These are phyloP conservation scores for Colletes latitarsis DNA, from an alignment of 1,140 invertebrate species.

Conservation along the genomic window DNA sequence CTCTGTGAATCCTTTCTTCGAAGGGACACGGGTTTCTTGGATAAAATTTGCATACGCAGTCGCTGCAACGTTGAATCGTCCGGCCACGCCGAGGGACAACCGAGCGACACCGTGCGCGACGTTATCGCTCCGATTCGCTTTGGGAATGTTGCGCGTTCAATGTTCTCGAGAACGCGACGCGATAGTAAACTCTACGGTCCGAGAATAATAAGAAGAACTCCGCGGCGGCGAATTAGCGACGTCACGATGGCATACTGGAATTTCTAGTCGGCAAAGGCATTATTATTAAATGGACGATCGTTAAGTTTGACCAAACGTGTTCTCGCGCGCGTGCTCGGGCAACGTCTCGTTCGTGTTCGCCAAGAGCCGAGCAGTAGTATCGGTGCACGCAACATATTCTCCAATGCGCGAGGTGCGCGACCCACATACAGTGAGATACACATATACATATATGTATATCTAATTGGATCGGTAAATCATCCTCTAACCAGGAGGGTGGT, in stretches of 20 bases:
- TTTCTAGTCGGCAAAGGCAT: slow-evolving; percentile 53
- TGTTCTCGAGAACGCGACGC: not conserved
- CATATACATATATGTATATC: slow-evolving; percentile 54
- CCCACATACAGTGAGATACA: slow-evolving; percentile 15
- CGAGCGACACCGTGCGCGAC: not conserved
- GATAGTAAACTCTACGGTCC: too few species aligned
- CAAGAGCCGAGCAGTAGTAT: not conserved
- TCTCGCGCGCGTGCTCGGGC: slow-evolving; percentile 67
- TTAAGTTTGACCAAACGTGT: slow-evolving; percentile 81
- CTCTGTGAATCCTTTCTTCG: slow-evolving; percentile 41
- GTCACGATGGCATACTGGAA: slow-evolving; percentile 34
- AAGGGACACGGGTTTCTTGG: slow-evolving; percentile 53
- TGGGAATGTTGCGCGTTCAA: not conserved
- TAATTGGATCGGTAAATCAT: slow-evolving; percentile 83
- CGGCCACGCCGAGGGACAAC: not conserved
- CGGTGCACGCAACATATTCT: not conserved
- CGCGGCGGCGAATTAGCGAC: slow-evolving; percentile 23
- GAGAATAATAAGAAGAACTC: too few species aligned
- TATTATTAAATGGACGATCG: slow-evolving; percentile 78
- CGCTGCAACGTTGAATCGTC: slow-evolving; percentile 4
- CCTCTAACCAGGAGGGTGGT: slow-evolving; percentile 78
- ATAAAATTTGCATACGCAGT: slow-evolving; percentile 60
- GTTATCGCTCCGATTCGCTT: slow-evolving; percentile 40
- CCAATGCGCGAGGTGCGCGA: not conserved
- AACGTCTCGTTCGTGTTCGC: slow-evolving; percentile 53